A percentile compares a stretch with the other conserved stretches of the same genome.
These are phyloP conservation scores for Cairina moschata DNA, from an alignment of 2,113 vertebrate genomes.

Conservation along the genomic window DNA sequence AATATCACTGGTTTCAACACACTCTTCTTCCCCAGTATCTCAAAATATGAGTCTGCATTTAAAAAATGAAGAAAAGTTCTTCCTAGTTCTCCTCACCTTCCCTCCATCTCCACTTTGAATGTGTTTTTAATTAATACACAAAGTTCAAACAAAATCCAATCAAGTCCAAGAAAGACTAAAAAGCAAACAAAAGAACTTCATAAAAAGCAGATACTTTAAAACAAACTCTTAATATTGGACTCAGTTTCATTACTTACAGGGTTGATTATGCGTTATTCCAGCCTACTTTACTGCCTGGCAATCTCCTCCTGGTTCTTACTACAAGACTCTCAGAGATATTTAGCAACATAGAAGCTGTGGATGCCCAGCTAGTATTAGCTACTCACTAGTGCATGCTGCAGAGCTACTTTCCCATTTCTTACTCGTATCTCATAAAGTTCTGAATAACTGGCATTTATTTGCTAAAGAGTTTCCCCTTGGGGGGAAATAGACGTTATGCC, in stretches of 20 bases:
- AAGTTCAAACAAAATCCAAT: not conserved
- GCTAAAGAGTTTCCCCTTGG: not conserved
- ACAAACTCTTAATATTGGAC: not conserved
- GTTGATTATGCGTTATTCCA: not conserved
- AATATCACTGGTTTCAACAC: not conserved
- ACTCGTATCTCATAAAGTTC: not conserved
- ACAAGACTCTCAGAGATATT: fast-evolving
- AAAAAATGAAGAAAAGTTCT: not conserved
- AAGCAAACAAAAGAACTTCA: not conserved
- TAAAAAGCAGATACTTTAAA: not conserved
- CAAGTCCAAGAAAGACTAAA: not conserved
- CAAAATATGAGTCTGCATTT: not conserved
- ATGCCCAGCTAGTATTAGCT: not conserved
- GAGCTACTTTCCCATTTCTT: not conserved
- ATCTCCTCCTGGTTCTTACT: not conserved
- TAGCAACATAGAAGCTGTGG: fast-evolving
- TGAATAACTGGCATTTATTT: not conserved
- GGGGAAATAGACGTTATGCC: not conserved
- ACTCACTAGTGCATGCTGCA: fast-evolving
- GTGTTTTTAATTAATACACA: not conserved
- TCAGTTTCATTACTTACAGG: not conserved
- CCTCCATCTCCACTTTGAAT: not conserved
- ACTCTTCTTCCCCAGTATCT: not conserved
- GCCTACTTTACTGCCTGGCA: no score
- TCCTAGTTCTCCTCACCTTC: not conserved